A percentile compares a stretch with the other conserved stretches of the same genome.
Evolutionary conservation across 1,140 invertebrate genomes (phyloP).

Genomic region (Drosophila leontia): DNA sequence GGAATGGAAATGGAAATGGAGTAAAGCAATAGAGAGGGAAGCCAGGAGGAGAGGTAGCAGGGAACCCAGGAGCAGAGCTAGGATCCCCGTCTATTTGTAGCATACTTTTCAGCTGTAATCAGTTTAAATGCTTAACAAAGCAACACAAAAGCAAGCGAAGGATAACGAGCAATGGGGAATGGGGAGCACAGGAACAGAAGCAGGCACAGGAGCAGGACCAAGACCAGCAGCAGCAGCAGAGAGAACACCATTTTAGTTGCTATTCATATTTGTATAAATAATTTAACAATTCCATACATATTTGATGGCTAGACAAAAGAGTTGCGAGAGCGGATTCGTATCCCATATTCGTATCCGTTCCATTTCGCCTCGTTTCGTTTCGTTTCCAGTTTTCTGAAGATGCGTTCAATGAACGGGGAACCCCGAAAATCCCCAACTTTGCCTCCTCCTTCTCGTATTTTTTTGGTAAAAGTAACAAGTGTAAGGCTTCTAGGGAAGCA

Average conservation of each 20-base stretch:
- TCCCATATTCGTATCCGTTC: slow-evolving; percentile 41
- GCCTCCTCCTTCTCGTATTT: not conserved
- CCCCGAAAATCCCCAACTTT: not conserved
- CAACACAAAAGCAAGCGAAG: slow-evolving; percentile 47
- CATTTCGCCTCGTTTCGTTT: slow-evolving; percentile 21
- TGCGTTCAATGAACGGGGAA: slow-evolving; percentile 67
- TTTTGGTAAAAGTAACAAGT: slow-evolving; percentile 39
- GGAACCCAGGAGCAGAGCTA: not conserved
- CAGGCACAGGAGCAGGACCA: not conserved
- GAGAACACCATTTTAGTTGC: slow-evolving; percentile 71
- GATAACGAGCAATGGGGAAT: slow-evolving; percentile 3
- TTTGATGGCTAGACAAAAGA: slow-evolving; percentile 81
- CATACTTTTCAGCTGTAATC: slow-evolving; percentile 82
- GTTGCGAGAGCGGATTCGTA: slow-evolving; percentile 56
- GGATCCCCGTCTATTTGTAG: slow-evolving; percentile 53
- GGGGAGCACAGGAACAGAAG: not conserved
- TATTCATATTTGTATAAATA: slow-evolving; percentile 83
- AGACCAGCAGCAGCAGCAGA: not conserved
- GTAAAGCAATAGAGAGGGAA: not conserved
- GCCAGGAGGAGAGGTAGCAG: not conserved
- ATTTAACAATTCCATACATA: slow-evolving; percentile 75
- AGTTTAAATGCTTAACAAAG: slow-evolving; percentile 83
- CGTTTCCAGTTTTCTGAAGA: slow-evolving; percentile 27
- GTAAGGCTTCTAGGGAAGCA: slow-evolving; percentile 24
- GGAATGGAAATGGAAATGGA: slow-evolving; percentile 8